phyloP scores from a whole-genome alignment of 1,140 invertebrate species.

The Rhagoletis zephyria region DNA sequence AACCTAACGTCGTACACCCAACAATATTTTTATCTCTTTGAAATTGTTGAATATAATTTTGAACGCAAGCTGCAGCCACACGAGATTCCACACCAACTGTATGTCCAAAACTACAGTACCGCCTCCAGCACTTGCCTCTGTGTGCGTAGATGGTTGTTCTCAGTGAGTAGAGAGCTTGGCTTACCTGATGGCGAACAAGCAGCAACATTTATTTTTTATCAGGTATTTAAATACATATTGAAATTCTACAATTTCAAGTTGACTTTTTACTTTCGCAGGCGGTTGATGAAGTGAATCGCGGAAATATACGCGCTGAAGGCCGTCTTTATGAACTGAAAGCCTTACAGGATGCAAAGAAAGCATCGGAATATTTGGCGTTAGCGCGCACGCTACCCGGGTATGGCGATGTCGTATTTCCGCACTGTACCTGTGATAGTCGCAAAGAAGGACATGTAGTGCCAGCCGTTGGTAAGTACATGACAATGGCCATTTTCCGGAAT shows the following conservation, averaged over 20 bases:
- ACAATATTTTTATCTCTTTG: conserved; percentile 96
- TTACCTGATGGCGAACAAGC: conserved; percentile 79
- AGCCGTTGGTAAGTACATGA: conserved; percentile 77
- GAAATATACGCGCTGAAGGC: conserved; percentile 90
- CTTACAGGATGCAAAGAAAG: conserved; percentile 90
- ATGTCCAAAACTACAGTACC: conserved; percentile 99
- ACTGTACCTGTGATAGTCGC: conserved; percentile 93
- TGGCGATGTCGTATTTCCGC: conserved; percentile 93
- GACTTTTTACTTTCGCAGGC: conserved; percentile 76
- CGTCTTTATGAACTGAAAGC: conserved; percentile 95
- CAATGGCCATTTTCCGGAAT: neutral
- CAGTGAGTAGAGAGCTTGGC: conserved; percentile 81
- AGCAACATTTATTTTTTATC: conserved; percentile 85
- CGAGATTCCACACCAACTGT: conserved; percentile 97
- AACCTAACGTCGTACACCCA: conserved; percentile 85
- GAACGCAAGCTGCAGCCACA: conserved; percentile 93
- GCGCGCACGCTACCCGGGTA: conserved; percentile 91
- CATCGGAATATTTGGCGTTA: conserved; percentile 89
- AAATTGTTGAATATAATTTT: conserved; percentile 97
- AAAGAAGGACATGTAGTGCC: conserved; percentile 93
- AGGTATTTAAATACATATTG: conserved; percentile 74
- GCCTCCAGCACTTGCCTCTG: conserved; percentile 96
- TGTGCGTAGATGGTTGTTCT: conserved; percentile 95
- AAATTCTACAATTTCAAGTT: neutral
- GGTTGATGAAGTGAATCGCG: conserved; percentile 94